phyloP scores from a whole-genome alignment of 2,113 vertebrate species.

The Daphoenositta chrysoptera region DNA sequence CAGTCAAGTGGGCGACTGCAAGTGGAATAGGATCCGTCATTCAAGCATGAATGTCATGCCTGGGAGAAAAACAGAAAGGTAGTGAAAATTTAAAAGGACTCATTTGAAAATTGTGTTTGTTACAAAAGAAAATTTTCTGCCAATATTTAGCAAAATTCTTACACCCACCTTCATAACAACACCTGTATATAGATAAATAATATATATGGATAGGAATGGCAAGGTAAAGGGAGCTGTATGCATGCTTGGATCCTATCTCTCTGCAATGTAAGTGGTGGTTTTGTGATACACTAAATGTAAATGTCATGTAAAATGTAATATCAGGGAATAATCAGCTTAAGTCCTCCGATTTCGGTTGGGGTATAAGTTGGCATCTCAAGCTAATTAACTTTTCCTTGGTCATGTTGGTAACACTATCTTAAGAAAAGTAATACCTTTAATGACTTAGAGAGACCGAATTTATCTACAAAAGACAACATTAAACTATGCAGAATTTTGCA shows the following conservation, averaged over 20 bases:
- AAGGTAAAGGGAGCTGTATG: background rate
- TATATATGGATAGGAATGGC: background rate
- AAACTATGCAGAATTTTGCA: background rate
- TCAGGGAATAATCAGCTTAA: background rate
- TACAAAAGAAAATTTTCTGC: background rate
- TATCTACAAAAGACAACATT: background rate
- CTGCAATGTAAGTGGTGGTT: background rate
- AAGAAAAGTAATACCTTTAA: background rate
- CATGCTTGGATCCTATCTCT: background rate
- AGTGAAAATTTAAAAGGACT: background rate
- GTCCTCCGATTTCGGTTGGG: background rate
- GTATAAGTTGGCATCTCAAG: background rate
- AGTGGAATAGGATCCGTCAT: background rate
- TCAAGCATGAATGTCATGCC: background rate
- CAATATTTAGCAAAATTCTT: background rate
- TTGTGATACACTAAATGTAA: background rate
- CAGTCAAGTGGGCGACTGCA: background rate
- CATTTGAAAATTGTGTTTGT: background rate
- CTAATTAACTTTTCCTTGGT: background rate
- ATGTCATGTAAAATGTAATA: background rate
- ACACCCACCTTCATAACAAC: accelerated
- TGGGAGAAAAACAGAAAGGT: background rate
- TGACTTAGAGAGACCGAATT: background rate
- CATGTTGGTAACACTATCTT: background rate
- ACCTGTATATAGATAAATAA: background rate